phyloP scores from a whole-genome alignment of 2,113 vertebrate genomes.

The Tragulus kanchil region DNA sequence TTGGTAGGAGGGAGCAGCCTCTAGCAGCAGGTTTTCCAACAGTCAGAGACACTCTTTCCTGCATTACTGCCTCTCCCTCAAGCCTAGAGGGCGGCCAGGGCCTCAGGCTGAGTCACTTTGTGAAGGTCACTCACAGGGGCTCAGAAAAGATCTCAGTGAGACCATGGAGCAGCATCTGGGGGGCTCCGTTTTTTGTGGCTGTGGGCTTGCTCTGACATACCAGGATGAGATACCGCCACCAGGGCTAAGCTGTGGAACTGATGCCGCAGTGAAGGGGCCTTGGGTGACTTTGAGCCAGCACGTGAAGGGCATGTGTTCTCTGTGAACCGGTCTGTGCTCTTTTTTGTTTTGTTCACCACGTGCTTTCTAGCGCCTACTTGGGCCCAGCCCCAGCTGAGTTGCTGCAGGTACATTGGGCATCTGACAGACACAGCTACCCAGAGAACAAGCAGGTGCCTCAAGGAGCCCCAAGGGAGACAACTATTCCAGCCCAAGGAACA shows the following conservation, averaged over 20 bases:
- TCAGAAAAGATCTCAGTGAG: not conserved
- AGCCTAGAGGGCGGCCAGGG: not conserved
- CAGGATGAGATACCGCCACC: fast-evolving
- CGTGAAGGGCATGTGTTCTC: not conserved
- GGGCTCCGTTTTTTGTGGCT: not conserved
- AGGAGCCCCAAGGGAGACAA: not conserved
- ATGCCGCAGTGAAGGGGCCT: not conserved
- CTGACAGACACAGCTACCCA: not conserved
- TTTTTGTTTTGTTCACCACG: not conserved
- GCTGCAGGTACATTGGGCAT: not conserved
- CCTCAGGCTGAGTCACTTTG: not conserved
- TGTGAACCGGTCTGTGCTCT: not conserved
- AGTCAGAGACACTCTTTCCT: not conserved
- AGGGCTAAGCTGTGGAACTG: not conserved
- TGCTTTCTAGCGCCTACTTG: not conserved
- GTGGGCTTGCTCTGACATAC: not conserved
- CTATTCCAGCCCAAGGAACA: not conserved
- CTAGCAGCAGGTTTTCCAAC: not conserved
- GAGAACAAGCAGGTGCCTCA: not conserved
- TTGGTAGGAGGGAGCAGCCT: not conserved
- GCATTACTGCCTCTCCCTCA: fast-evolving
- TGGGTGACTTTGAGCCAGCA: not conserved
- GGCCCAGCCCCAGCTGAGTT: not conserved
- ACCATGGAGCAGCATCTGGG: not conserved
- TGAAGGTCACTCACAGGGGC: not conserved